These are phyloP conservation scores for Sipunculus nudus DNA, from an alignment of 2,888 invertebrate genomes.

Conservation along the genomic window DNA sequence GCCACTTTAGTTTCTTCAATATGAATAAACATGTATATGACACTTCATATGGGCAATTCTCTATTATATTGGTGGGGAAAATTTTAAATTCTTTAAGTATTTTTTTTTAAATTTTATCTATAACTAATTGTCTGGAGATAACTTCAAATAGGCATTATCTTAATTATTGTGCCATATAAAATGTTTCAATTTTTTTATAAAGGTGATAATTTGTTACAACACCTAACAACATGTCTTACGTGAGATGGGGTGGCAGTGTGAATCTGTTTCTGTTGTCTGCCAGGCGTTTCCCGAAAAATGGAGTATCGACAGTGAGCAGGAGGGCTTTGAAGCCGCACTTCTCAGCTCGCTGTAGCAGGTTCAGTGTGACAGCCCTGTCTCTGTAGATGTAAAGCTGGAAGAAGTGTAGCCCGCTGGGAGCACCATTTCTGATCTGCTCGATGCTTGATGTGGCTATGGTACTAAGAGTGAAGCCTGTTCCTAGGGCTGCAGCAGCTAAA, in stretches of 20 bases:
- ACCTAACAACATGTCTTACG: conserved; percentile 66
- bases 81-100: too few relatives aligned
- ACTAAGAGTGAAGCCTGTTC: conserved; percentile 83
- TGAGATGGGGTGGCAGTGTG: conserved; percentile 80
- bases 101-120: too few relatives aligned
- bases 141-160: too few relatives aligned
- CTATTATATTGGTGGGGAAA: too few relatives aligned
- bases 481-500: conserved; percentile 80
- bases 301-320: conserved; percentile 88
- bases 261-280: conserved; percentile 85
- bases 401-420: conserved; percentile 76
- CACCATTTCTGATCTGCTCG: conserved; percentile 83
- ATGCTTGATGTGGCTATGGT: conserved; percentile 87
- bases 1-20: too few relatives aligned
- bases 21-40: too few relatives aligned
- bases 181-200: background rate
- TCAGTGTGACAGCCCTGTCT: conserved; percentile 62
- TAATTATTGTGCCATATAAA: too few relatives aligned
- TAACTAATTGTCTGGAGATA: too few relatives aligned
- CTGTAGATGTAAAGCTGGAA: conserved; percentile 89
- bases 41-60: too few relatives aligned
- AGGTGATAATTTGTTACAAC: background rate
- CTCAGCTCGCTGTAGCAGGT: conserved; percentile 80
- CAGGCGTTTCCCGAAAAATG: conserved; percentile 79
- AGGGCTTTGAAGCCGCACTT: conserved; percentile 85